A percentile compares a stretch with the other conserved stretches of the same genome.
phyloP scores from a whole-genome alignment of 2,113 vertebrate genomes.

The Mola mola region DNA sequence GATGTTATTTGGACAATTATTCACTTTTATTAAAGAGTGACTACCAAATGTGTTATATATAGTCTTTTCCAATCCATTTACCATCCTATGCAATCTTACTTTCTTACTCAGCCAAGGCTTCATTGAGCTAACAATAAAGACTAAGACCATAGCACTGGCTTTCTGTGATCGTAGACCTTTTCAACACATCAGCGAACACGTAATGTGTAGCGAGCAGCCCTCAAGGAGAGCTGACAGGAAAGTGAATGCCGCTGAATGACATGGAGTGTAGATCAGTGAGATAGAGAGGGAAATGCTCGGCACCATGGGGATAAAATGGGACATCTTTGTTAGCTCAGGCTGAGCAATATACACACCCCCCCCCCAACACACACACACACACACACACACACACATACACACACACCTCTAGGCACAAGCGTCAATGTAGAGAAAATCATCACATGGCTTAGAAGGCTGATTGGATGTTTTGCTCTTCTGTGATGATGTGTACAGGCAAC shows the following conservation, averaged over 20 bases:
- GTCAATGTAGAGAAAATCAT: slow-evolving; percentile 26
- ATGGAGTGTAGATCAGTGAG: slow-evolving; percentile 43
- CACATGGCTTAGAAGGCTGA: slow-evolving; percentile 12
- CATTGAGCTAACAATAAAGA: slow-evolving; percentile 35
- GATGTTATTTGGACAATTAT: too few relatives aligned
- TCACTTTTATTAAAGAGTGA: not conserved
- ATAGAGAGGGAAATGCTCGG: slow-evolving; percentile 32
- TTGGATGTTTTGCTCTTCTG: slow-evolving; percentile 21
- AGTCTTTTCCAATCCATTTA: not conserved
- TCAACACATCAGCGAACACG: slow-evolving; percentile 54
- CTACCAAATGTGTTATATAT: not conserved
- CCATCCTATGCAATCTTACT: not conserved
- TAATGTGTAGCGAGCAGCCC: slow-evolving; percentile 36
- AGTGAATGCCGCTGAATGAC: slow-evolving; percentile 59
- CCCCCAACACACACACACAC: slow-evolving; percentile 20
- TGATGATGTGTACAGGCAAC: not conserved
- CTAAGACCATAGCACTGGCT: not conserved
- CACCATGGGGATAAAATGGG: slow-evolving; percentile 37
- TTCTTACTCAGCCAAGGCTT: not conserved
- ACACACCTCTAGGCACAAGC: slow-evolving; percentile 16
- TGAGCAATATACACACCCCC: slow-evolving; percentile 29
- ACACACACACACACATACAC: slow-evolving; percentile 28
- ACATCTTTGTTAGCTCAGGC: slow-evolving; percentile 53
- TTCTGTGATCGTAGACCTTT: slow-evolving; percentile 9
- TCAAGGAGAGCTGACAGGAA: slow-evolving; percentile 42